Evolutionary conservation across 2,797 vertebrate species (phyloP).

Genomic region (Chelidonichthys spinosus): DNA sequence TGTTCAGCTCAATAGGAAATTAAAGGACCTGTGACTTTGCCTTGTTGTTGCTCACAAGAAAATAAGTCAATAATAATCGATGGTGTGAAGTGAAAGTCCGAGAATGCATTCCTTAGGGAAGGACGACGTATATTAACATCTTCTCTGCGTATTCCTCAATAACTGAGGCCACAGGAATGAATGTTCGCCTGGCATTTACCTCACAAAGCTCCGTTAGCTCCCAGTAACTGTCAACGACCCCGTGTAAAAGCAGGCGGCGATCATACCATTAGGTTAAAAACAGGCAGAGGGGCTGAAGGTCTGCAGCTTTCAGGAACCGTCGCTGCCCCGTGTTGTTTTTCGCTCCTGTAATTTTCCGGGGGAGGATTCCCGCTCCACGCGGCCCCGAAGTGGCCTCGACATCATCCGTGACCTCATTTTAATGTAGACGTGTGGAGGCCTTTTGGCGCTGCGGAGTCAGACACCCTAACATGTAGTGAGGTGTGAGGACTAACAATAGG

Average conservation of each 20-base stretch:
- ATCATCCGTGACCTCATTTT: constrained; percentile 36
- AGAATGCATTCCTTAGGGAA: not conserved
- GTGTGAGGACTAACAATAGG: constrained; percentile 27
- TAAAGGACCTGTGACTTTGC: not conserved
- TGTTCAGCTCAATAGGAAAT: not conserved
- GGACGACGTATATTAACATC: not conserved
- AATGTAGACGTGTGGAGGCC: constrained; percentile 21
- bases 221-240: not conserved
- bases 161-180: not conserved
- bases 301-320: not conserved
- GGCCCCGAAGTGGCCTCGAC: constrained; percentile 18
- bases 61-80: too few species aligned
- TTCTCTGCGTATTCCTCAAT: not conserved
- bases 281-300: not conserved
- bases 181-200: not conserved
- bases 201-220: not conserved
- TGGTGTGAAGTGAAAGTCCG: not conserved
- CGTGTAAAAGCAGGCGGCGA: not conserved
- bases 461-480: not conserved
- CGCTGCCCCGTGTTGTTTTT: not conserved
- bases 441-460: constrained; percentile 5
- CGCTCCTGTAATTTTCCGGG: constrained; percentile 12
- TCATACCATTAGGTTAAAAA: constrained; percentile 11
- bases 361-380: constrained; percentile 21
- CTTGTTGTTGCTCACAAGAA: not conserved